Conservation (phyloP, 2,888 invertebrate genomes). For the Catonia carolina region DNA sequence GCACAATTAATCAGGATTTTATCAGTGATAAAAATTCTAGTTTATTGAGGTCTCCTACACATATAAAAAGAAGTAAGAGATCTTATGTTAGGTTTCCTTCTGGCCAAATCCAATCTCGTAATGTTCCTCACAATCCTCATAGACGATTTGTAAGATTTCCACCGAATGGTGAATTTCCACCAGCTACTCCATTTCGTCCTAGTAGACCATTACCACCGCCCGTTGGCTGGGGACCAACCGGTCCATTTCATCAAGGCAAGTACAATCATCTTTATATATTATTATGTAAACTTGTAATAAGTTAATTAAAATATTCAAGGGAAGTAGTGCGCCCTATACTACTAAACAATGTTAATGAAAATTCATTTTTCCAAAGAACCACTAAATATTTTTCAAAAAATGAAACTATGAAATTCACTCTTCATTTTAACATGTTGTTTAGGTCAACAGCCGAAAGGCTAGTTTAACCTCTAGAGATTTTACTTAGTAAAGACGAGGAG, state of each 20-base stretch:
- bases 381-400: too few species aligned
- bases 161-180: constrained; percentile 22
- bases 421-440: too few species aligned
- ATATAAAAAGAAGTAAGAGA: neutral
- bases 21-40: too few species aligned
- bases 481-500: too few species aligned
- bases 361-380: too few species aligned
- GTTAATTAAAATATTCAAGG: neutral
- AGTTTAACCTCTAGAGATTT: too few species aligned
- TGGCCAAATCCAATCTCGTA: constrained; percentile 13
- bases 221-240: constrained; percentile 19
- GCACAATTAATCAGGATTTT: too few species aligned
- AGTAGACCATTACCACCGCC: constrained; percentile 23
- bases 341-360: too few species aligned
- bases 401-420: too few species aligned
- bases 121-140: constrained; percentile 16
- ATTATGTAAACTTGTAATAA: neutral
- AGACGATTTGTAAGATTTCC: constrained; percentile 35
- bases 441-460: too few species aligned
- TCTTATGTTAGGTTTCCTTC: constrained; percentile 7
- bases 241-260: constrained; percentile 10
- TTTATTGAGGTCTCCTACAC: neutral
- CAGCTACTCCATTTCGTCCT: constrained; percentile 22
- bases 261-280: neutral
- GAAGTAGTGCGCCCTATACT: too few species aligned